phyloP scores from a whole-genome alignment of 2,888 invertebrate genomes.

The Thyatira batis region DNA sequence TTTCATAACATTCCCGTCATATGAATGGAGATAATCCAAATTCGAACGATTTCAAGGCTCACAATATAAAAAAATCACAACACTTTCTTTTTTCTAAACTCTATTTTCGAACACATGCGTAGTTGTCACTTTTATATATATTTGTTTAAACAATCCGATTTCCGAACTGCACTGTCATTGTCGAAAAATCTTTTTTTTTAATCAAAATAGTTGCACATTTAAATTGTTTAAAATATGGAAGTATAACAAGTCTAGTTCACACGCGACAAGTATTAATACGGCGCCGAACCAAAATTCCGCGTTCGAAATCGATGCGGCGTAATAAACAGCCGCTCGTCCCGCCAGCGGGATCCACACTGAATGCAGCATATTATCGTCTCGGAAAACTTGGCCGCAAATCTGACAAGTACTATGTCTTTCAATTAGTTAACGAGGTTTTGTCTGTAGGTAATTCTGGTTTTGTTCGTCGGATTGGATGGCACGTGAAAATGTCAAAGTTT shows the following conservation, averaged over 20 bases:
- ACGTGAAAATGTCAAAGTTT: neutral
- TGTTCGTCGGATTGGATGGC: constrained; percentile 1
- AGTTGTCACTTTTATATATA: too few relatives aligned
- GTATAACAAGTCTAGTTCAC: constrained; percentile 76
- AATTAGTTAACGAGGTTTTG: neutral
- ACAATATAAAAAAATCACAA: constrained; percentile 20
- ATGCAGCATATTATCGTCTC: constrained; percentile 50
- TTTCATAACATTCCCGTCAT: constrained; percentile 43
- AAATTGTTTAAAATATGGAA: constrained; percentile 57
- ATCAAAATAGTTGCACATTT: constrained; percentile 24
- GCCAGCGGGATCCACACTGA: constrained; percentile 68
- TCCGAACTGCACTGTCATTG: neutral
- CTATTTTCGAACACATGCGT: neutral
- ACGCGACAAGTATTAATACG: constrained; percentile 66
- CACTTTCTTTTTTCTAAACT: neutral
- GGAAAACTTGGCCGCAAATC: constrained; percentile 23
- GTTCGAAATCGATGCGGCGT: constrained; percentile 58
- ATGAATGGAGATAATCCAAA: constrained; percentile 22
- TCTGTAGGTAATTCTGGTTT: neutral
- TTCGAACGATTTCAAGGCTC: constrained; percentile 30
- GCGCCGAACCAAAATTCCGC: constrained; percentile 75
- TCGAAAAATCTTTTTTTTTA: neutral
- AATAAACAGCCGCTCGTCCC: constrained; percentile 51
- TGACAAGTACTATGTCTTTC: neutral
- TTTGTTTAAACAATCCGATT: neutral